Evolutionary conservation across 2,888 invertebrate species (phyloP), one percentile per base, ranked within the genome.

Genomic region (Leptinotarsa rubiginosa): DNA sequence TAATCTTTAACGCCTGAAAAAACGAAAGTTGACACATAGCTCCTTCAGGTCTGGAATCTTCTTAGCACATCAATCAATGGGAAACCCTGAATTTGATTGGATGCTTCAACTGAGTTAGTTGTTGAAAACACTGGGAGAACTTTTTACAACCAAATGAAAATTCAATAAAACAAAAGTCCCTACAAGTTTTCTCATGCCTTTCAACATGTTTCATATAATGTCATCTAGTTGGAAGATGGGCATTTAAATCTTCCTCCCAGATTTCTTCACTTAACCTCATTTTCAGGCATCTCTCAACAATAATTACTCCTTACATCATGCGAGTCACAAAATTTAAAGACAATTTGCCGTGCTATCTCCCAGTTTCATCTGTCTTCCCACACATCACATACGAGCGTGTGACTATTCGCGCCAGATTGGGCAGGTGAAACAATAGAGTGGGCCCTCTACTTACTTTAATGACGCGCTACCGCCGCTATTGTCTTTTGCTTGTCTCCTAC

Each of bases 381-480:
- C 81, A 82, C 81, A 74, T 79, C 80, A 77, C 78, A 79, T 76
- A 75, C 78, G 77, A 80, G 75, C 80, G 80, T 81, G 79, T 69
- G 82, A 81, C 76, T 75, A 69, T 78, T 78, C 80, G 76, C 77
- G 73, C 76, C 75, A 78, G 78, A 80, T 81, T 80, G 79, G 81
- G 77, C 80, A 80, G 77, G 77, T 79, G 69, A 77, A 73, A 78
- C 78, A 78, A 78, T 76, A 70, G 71, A 62, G 73, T 22, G 75
- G 64, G 68, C 74, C 76, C 65, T 70, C 76, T 71, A 74, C 71
- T 72, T 69, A 74, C 71, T 72, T 69, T 78, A 78, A 78, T 71
- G 75, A 78, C 69, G 62, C 69, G 75, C 78, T 76, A 76, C 78
- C 74, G 70, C 69, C 64, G 66, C 74, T 69, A 76, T 78, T 78